Evolutionary conservation across 2,888 invertebrate genomes (phyloP).

Genomic region (Julus scandinavius): DNA sequence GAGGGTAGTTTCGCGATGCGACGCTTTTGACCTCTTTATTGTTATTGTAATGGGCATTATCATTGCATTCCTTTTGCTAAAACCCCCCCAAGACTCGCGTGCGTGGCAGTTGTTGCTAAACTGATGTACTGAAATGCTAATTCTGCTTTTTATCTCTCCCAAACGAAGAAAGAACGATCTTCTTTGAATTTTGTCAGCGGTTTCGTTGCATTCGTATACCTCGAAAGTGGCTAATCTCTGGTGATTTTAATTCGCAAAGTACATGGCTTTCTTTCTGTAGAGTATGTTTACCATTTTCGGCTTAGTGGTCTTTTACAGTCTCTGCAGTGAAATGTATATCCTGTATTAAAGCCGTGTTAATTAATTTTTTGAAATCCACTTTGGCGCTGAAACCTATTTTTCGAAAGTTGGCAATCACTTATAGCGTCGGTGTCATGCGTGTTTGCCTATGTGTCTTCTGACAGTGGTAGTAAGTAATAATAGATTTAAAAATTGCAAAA

Average conservation of each 20-base stretch:
- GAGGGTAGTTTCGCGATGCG: background rate
- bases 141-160: background rate
- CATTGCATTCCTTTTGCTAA: background rate
- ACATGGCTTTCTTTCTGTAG: background rate
- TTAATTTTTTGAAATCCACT: too few relatives aligned
- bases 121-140: background rate
- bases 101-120: too few relatives aligned
- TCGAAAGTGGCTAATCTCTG: background rate
- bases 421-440: too few relatives aligned
- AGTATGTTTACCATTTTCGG: background rate
- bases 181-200: background rate
- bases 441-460: too few relatives aligned
- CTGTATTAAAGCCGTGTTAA: too few relatives aligned
- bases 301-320: background rate
- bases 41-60: constrained; percentile 1
- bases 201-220: background rate
- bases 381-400: too few relatives aligned
- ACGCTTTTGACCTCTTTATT: constrained; percentile 1
- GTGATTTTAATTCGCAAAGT: background rate
- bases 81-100: background rate
- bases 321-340: too few relatives aligned
- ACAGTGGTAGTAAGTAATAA: too few relatives aligned
- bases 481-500: too few relatives aligned
- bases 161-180: background rate
- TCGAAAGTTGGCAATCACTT: too few relatives aligned